phyloP scores from a whole-genome alignment of 2,888 invertebrate species.

The Zygothrica quintamaculata region DNA sequence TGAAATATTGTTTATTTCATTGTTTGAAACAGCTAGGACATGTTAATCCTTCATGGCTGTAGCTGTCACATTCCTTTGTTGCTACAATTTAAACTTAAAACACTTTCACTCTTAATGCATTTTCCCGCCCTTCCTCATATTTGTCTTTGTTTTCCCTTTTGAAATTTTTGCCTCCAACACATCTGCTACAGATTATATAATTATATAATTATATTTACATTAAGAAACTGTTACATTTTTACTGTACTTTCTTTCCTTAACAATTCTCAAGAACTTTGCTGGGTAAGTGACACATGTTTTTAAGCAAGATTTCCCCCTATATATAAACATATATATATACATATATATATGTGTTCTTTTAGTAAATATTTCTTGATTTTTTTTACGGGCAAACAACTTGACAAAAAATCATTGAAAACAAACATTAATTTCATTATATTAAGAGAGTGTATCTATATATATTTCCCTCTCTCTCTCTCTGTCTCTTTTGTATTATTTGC shows the following conservation, averaged over 20 bases:
- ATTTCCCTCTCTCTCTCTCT: background rate
- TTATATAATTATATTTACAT: constrained; percentile 79
- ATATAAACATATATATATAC: constrained; percentile 7
- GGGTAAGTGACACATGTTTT: constrained; percentile 58
- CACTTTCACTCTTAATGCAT: constrained; percentile 44
- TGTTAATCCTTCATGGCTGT: constrained; percentile 47
- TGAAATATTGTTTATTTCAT: constrained; percentile 29
- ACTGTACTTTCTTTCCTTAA: constrained; percentile 54
- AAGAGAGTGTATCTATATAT: constrained; percentile 38
- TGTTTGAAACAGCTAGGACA: constrained; percentile 24
- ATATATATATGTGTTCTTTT: constrained; percentile 5
- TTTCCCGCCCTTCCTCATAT: constrained; percentile 23
- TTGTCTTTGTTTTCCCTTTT: constrained; percentile 9
- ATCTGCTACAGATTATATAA: constrained; percentile 73
- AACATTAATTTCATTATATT: constrained; percentile 62
- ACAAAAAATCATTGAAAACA: constrained; percentile 73
- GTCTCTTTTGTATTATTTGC: background rate
- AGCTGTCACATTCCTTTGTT: constrained; percentile 38
- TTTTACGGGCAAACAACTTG: constrained; percentile 62
- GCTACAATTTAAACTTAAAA: constrained; percentile 27
- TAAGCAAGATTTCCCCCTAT: too few relatives aligned
- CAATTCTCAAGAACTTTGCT: constrained; percentile 46
- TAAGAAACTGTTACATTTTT: constrained; percentile 71
- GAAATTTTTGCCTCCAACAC: constrained; percentile 21
- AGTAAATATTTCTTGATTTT: constrained; percentile 12